Conservation (phyloP, 2,113 vertebrate genomes). For the Jacana jacana region DNA sequence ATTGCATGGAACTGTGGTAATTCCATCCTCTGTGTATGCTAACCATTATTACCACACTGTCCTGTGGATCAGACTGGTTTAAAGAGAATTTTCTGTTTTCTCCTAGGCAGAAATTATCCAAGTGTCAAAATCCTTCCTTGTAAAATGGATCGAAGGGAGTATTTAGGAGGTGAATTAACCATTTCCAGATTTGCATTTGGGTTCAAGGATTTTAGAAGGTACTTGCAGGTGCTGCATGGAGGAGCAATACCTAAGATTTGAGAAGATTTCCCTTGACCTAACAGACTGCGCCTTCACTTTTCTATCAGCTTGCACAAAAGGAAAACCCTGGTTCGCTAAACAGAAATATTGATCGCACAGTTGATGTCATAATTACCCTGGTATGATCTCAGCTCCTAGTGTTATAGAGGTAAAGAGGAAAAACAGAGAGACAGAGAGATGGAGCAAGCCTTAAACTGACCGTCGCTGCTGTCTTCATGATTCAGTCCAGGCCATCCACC, state of each 20-base stretch:
- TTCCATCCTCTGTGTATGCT: background rate
- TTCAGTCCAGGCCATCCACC: slow-evolving; percentile 4
- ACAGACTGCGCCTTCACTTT: background rate
- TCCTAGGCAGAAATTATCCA: background rate
- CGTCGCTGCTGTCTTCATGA: background rate
- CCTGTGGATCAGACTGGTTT: background rate
- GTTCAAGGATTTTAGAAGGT: background rate
- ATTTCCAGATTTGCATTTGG: background rate
- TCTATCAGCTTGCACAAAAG: background rate
- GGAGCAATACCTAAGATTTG: background rate
- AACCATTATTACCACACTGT: background rate
- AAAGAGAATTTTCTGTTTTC: background rate
- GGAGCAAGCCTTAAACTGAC: background rate
- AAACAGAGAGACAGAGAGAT: background rate
- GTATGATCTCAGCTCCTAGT: background rate
- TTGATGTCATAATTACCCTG: background rate
- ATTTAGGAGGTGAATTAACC: background rate
- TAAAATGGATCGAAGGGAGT: background rate
- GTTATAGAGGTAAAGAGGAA: background rate
- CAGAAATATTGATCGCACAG: background rate
- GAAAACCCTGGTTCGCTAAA: background rate
- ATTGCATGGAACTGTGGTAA: background rate
- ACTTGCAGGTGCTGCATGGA: background rate
- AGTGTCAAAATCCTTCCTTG: background rate
- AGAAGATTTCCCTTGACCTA: background rate